Conservation (phyloP, 2,113 vertebrate species). For the Crotalus horridus region DNA sequence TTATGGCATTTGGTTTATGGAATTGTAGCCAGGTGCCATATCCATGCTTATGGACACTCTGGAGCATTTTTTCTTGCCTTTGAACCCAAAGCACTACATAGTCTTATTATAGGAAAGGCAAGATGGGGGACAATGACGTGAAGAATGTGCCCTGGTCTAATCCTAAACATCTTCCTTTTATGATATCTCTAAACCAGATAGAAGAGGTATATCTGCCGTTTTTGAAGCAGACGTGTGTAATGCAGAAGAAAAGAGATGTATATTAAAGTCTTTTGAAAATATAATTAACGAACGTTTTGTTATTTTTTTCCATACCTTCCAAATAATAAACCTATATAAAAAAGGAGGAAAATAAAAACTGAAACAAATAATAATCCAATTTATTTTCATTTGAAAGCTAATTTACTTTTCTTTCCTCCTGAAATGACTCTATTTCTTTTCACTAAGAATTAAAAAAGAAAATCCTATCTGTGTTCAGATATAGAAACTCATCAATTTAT, state of each 20-base stretch:
- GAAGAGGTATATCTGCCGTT: not conserved
- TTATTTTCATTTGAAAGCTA: conserved; percentile 7
- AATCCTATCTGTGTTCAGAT: not conserved
- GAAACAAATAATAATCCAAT: not conserved
- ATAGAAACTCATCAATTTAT: not conserved
- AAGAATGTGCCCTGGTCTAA: not conserved
- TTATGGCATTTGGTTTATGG: not conserved
- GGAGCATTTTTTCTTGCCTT: not conserved
- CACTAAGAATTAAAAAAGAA: not conserved
- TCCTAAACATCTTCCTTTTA: not conserved
- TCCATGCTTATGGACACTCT: not conserved
- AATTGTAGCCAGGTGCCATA: not conserved
- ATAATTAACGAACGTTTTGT: not conserved
- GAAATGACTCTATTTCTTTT: not conserved
- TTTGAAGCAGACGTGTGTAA: not conserved
- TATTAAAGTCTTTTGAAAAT: not conserved
- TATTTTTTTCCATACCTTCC: not conserved
- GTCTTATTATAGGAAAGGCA: not conserved
- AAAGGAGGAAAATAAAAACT: not conserved
- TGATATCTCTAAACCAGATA: not conserved
- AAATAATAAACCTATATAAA: not conserved
- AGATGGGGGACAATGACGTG: not conserved
- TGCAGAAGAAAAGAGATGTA: not conserved
- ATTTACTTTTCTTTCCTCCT: not conserved
- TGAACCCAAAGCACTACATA: not conserved